A percentile compares a stretch with the other conserved stretches of the same genome.
These are phyloP conservation scores for Lacanobia oleracea DNA, from an alignment of 2,888 invertebrate species.

Conservation along the genomic window DNA sequence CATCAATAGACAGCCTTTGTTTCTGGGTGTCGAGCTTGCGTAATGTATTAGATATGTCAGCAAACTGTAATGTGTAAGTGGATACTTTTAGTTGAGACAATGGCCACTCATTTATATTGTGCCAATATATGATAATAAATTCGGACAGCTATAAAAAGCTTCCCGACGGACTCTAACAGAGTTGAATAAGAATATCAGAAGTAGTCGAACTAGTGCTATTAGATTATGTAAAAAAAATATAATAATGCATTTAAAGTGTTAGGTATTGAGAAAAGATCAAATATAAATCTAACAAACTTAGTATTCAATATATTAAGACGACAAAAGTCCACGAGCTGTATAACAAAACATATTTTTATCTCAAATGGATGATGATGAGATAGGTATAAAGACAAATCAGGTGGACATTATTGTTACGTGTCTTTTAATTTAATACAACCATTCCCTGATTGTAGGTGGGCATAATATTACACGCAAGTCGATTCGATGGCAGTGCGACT, in stretches of 20 bases:
- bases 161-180: conserved; percentile 25
- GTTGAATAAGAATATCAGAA: conserved; percentile 18
- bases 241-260: conserved; percentile 18
- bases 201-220: conserved; percentile 15
- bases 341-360: background rate
- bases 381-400: conserved; percentile 1
- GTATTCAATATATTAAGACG: background rate
- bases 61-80: conserved; percentile 79
- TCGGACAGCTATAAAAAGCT: conserved; percentile 65
- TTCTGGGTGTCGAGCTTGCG: conserved; percentile 86
- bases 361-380: background rate
- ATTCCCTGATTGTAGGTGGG: conserved; percentile 17
- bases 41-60: conserved; percentile 85
- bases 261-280: background rate
- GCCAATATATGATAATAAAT: conserved; percentile 73
- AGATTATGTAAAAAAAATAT: conserved; percentile 1
- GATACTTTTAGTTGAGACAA: conserved; percentile 81
- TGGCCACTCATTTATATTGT: conserved; percentile 78
- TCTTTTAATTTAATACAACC: conserved; percentile 2
- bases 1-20: conserved; percentile 86
- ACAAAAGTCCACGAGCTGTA: background rate
- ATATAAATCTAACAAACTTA: background rate
- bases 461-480: conserved; percentile 21
- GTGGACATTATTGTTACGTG: background rate
- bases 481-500: conserved; percentile 19